These are phyloP conservation scores for Adelphocoris suturalis DNA, from an alignment of 2,888 invertebrate species.

Conservation along the genomic window DNA sequence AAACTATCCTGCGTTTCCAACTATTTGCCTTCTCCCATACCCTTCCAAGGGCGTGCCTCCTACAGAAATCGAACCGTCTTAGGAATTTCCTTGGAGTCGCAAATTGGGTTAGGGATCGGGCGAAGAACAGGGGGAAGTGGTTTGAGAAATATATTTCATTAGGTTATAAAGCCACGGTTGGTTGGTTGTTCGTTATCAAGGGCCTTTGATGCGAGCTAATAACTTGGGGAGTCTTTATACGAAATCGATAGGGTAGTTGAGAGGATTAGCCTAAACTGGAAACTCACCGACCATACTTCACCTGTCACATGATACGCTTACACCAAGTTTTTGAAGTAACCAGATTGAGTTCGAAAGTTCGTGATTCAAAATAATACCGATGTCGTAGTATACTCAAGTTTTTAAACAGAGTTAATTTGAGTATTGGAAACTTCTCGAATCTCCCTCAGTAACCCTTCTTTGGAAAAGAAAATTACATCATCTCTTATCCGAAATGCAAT, in stretches of 20 bases:
- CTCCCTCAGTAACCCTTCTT: too few relatives aligned
- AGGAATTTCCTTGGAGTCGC: conserved; percentile 58
- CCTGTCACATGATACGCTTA: neutral
- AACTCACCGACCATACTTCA: neutral
- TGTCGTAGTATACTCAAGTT: too few relatives aligned
- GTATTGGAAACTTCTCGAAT: too few relatives aligned
- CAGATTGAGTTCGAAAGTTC: too few relatives aligned
- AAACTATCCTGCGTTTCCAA: conserved; percentile 60
- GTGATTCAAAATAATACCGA: too few relatives aligned
- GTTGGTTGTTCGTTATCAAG: conserved; percentile 55
- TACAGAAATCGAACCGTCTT: conserved; percentile 26
- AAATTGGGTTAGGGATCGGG: conserved; percentile 56
- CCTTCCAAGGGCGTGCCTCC: conserved; percentile 8
- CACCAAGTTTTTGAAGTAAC: too few relatives aligned
- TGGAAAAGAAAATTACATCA: too few relatives aligned
- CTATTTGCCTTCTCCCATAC: conserved; percentile 35
- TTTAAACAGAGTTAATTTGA: too few relatives aligned
- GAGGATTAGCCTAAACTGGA: neutral
- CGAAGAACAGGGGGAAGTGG: neutral
- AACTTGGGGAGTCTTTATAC: conserved; percentile 24
- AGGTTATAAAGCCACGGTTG: conserved; percentile 61
- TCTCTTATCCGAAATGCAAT: too few relatives aligned
- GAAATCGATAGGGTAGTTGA: conserved; percentile 27
- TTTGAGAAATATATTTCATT: conserved; percentile 54
- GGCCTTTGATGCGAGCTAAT: conserved; percentile 64